Evolutionary conservation across 2,797 vertebrate species (phyloP), one percentile per base, ranked within the genome.

Genomic region (Spheniscus humboldti): DNA sequence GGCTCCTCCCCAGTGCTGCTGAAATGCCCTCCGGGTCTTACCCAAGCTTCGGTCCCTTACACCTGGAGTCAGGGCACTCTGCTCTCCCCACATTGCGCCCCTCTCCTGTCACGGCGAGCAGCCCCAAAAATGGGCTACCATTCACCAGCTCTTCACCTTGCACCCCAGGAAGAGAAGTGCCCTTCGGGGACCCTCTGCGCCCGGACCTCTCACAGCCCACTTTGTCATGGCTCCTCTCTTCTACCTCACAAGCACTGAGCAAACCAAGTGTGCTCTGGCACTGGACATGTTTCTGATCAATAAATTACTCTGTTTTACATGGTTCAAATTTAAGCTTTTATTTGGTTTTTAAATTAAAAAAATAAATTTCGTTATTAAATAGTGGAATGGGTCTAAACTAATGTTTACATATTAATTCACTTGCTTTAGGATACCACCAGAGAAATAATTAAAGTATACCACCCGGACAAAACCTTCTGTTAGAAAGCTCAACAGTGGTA

Each of bases 291-390:
- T 93, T 94, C 75, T 83, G 73, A 91, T 84, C 96, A 98, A 98
- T 93, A 98, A 98, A 98, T 97, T 96, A 98, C 97, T 98, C 98
- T 95, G 89, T 31, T 98, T 98, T 98, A 97, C 97, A 96, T 97
- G 98, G 97, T 98, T 98, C 97, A 98, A 98, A 98, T 97, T 98
- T 98, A 98, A 98, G 97, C 92, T 98, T 98, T 98, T 98, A 98
- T 98, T 98, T 97, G 78, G 77, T 96, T 98, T 95, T 98, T 97
- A 98, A 98, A 98, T 98, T 98, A 98, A 98, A 98, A 98, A 98
- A 98, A 98, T 98, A 98, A 98, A 98, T 98, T 98, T 98, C 96
- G 5, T 98, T 98, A 98, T 98, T 98, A 98, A 98, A 98, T 98
- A 98, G 98, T 98, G 98, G 98, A 98, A 98, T 98, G 98, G 94